Conservation (phyloP, 2,797 vertebrate genomes). For the Falco rusticolus region DNA sequence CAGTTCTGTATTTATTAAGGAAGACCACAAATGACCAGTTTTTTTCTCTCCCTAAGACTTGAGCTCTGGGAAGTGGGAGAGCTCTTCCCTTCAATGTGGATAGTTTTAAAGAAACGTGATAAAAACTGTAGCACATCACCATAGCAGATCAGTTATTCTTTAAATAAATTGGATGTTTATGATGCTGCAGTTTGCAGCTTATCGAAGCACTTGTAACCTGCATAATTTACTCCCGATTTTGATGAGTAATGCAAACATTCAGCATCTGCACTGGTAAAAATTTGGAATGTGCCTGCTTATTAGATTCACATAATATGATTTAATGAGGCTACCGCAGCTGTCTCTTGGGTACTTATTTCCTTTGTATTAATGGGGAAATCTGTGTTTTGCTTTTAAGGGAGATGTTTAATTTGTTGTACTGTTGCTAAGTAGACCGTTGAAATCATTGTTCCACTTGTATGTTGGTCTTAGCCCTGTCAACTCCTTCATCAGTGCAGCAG, state of each 20-base stretch:
- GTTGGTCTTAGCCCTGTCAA: neutral
- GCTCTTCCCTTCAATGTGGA: neutral
- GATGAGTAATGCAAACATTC: neutral
- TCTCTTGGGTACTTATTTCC: neutral
- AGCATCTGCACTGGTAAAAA: neutral
- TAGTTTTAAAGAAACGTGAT: neutral
- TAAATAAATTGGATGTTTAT: neutral
- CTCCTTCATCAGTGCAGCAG: neutral
- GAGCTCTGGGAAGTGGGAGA: neutral
- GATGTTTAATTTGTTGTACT: neutral
- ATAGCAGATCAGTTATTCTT: neutral
- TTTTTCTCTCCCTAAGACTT: neutral
- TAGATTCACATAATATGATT: neutral
- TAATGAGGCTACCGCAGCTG: conserved; percentile 7
- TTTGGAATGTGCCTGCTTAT: neutral
- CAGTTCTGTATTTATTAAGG: neutral
- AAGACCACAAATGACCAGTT: accelerated
- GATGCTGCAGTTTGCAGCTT: neutral
- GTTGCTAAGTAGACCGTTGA: neutral
- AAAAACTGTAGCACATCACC: neutral
- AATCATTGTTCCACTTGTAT: neutral
- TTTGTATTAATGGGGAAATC: neutral
- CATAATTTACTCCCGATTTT: neutral
- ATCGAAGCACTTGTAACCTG: neutral
- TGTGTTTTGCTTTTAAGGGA: neutral